These are phyloP conservation scores for Epirrita christyi DNA, from an alignment of 2,888 invertebrate species.

Conservation along the genomic window DNA sequence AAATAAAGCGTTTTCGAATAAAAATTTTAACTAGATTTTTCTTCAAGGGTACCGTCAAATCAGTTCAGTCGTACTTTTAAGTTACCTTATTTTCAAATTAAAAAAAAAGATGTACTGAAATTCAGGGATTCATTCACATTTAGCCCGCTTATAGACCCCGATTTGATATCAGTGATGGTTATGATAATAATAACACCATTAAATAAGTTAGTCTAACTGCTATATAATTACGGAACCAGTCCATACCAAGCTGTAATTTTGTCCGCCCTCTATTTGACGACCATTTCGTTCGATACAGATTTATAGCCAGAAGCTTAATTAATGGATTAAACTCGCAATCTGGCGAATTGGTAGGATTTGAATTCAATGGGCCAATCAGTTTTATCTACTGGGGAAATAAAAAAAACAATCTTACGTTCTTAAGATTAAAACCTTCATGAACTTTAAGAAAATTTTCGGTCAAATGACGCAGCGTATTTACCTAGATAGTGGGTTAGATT, in stretches of 20 bases:
- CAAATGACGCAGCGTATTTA: no score
- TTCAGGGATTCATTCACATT: no score
- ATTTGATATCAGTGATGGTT: no score
- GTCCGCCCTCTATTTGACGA: not conserved
- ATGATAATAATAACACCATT: no score
- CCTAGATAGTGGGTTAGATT: no score
- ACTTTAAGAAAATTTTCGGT: no score
- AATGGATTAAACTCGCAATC: constrained; percentile 15
- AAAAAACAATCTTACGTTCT: not conserved
- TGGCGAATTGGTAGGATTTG: not conserved
- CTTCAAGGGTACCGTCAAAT: no score
- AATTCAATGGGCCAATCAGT: not conserved
- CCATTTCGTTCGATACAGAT: constrained; percentile 6
- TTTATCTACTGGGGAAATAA: not conserved
- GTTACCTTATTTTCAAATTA: no score
- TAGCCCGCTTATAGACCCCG: no score
- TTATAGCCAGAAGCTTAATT: constrained; percentile 15
- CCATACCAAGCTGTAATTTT: not conserved
- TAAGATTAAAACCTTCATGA: no score
- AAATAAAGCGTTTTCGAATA: not conserved
- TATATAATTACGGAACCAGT: not conserved
- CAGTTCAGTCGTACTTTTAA: no score
- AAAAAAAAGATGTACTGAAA: no score
- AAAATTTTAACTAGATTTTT: not conserved
- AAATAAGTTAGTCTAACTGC: not conserved